Evolutionary conservation across 2,888 invertebrate species (phyloP), one percentile per base, ranked within the genome.

Genomic region (Napeogenes sylphis): DNA sequence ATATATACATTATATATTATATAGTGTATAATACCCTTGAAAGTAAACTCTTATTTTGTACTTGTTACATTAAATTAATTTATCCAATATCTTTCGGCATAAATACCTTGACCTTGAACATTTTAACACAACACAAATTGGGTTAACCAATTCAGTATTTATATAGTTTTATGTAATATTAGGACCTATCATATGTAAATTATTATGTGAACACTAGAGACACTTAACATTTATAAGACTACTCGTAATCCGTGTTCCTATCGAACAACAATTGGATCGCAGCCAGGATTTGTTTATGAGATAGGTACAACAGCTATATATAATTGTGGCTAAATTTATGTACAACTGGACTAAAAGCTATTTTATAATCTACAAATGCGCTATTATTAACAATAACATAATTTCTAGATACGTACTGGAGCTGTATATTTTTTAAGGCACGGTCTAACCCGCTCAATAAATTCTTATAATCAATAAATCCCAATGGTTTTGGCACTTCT

Each of bases 201-300:
- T 21, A 21, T 21, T 21, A 21, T 30, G 30, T 12, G 3, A 30
- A 51, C 21, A 51, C 61, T 33, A 45, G 45, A 55, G 57, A 55
- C 64, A 61, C 57, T 47, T 57, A 59, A 59, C 62, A 61, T 65
- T 67, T 42, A 53, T 56, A 61, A 61, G 63, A 59, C 57, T 55
- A 59, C 64, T 61, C 59, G 62, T 61, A 62, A 65, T 62, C 65
- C 63, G 68, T 65, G 63, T 61, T 59, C 21, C 21, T 21, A 21
- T 62, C 77, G 76, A 69, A 73, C 72, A 69, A 71, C 73, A 70
- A 70, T 86, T 87, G 87, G 86, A 84, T 68, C 71, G 55, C 61
- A 72, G 84, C 86, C 87, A 88, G 83, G 75, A 66, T 77, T 80
- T 81, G 81, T 84, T 84, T 85, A 83, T 76, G 76, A 72, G 68